Base-by-base conservation (phyloP, 2,113 vertebrate genomes). In the Pseudorasbora parva region DNA sequence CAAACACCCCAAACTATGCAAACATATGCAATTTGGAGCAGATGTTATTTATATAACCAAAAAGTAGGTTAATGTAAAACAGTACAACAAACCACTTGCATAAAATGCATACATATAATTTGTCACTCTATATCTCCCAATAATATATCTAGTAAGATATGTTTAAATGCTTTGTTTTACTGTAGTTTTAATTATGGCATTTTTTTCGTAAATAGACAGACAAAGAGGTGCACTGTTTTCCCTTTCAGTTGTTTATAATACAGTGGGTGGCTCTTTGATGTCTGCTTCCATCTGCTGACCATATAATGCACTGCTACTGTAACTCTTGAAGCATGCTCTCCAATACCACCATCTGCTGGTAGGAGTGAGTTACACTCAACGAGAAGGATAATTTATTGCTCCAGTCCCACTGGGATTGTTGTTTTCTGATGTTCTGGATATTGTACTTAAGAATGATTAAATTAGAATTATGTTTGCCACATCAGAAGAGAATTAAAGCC, bases 281-380 rank as follows among this genome's bases (percentile, higher is more conserved):
- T 43, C 21, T 77, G 76, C 56, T 45, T 45, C 77, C 43, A 66
- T 79, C 78, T 51, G 25, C 43, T 66, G 59, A 30, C 25, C 25
- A 30, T 43, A 43, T 78, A 60, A 2, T 62, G 56, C 37, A 60
- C 6, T 56, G 15, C 73, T 37, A 37, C 33, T 37, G 30, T 41
- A 41, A 54, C 51, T 54, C 51, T 54, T 19, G 7, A 59, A 57
- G 41, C 51, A 56, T 11, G 14, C 23, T 33, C 33, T 60, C 56
- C 56, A 78, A 19, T 79, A 49, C 6, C 59, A 49, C 78, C 78
- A 79, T 79, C 78, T 79, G 60, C 78, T 64, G 59, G 78, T 51
- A 66, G 66, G 8, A 66, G 17, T 12, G 7, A 45, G 54, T 78
- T 45, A 60, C 1, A 78, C n/a, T 60, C 23, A 62, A 19, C 2